Conservation (phyloP, 30 jellyfish, hydroid and myxozoan species). For the Clytia hemisphaerica region DNA sequence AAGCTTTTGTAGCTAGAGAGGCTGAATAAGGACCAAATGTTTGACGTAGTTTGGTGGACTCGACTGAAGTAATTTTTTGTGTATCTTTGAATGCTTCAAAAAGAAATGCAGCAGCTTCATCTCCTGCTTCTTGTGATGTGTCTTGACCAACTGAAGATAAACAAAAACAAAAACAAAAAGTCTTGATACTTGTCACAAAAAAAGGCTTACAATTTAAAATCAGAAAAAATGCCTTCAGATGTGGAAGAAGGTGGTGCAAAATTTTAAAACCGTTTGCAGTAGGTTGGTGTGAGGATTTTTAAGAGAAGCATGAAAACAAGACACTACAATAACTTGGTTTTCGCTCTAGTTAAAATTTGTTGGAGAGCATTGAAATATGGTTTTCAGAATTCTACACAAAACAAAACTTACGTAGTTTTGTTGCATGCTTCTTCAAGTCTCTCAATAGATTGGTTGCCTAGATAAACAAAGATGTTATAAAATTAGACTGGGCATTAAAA, state of each 20-base stretch:
- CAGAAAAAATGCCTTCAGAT: background rate
- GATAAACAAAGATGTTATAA: background rate
- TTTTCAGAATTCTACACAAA: too few species aligned
- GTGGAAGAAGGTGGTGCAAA: background rate
- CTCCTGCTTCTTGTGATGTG: constrained; percentile 49
- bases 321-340: too few species aligned
- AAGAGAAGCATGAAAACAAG: too few species aligned
- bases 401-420: background rate
- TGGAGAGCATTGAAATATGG: too few species aligned
- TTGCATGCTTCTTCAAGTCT: background rate
- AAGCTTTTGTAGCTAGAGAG: constrained; percentile 47
- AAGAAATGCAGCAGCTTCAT: constrained; percentile 69
- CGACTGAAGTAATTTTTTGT: constrained; percentile 41
- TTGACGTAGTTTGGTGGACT: constrained; percentile 42
- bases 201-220: background rate
- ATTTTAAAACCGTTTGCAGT: background rate
- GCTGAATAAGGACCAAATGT: constrained; percentile 87
- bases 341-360: too few species aligned
- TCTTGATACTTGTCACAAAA: background rate
- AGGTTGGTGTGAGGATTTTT: background rate
- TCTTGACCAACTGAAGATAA: constrained; percentile 51
- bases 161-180: background rate
- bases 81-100: constrained; percentile 50
- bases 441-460: background rate
- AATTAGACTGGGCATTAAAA: background rate